phyloP scores from a whole-genome alignment of 2,797 vertebrate species.

The Paedocypris micromegethes region DNA sequence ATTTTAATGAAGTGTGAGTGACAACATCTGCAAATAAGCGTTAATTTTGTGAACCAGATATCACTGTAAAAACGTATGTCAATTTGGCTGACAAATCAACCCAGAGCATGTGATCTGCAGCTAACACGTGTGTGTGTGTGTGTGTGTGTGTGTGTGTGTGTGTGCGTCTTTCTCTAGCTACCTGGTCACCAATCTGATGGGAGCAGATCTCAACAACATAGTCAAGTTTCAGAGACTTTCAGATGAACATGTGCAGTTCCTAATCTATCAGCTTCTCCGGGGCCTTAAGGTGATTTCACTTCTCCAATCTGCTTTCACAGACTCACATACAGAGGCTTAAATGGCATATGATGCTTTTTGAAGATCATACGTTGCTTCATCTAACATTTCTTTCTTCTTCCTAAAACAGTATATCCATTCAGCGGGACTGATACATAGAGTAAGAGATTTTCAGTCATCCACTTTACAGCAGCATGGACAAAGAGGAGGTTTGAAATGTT shows the following conservation, averaged over 20 bases:
- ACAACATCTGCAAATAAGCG: background rate
- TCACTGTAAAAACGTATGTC: background rate
- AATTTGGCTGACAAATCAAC: background rate
- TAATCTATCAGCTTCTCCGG: constrained; percentile 93
- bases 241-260: constrained; percentile 94
- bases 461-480: background rate
- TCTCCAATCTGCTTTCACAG: background rate
- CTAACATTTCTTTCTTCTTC: constrained; percentile 12
- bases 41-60: background rate
- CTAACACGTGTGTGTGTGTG: background rate
- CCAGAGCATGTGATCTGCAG: background rate
- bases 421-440: constrained; percentile 94
- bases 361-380: constrained; percentile 7
- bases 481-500: too few relatives aligned
- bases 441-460: constrained; percentile 63
- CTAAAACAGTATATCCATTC: constrained; percentile 92
- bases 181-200: constrained; percentile 97
- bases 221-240: constrained; percentile 96
- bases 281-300: constrained; percentile 76
- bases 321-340: constrained; percentile 26
- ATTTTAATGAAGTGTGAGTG: constrained; percentile 92
- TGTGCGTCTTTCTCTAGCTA: constrained; percentile 68
- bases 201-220: constrained; percentile 95
- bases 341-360: too few relatives aligned
- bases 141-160: background rate